Evolutionary conservation across 2,888 invertebrate species (phyloP).

Genomic region (Cabera pusaria): DNA sequence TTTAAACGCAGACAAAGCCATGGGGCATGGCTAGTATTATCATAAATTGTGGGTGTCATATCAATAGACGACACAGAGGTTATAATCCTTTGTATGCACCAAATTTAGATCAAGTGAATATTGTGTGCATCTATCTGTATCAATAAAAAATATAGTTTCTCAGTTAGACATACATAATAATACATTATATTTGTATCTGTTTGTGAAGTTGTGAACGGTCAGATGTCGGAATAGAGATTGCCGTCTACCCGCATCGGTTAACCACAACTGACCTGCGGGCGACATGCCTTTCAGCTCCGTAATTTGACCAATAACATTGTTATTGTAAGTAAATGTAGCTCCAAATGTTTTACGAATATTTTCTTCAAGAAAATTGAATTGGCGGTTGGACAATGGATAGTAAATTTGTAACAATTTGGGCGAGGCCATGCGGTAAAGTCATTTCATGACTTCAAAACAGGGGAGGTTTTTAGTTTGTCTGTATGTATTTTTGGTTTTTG

Average conservation of each 20-base stretch:
- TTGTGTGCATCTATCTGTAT: too few species aligned
- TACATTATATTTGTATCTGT: slow-evolving; percentile 14
- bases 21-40: too few species aligned
- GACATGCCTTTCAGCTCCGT: slow-evolving; percentile 49
- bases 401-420: not conserved
- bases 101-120: too few species aligned
- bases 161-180: too few species aligned
- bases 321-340: slow-evolving; percentile 35
- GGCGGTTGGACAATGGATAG: not conserved
- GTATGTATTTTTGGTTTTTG: too few species aligned
- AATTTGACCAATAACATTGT: slow-evolving; percentile 51
- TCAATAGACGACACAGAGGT: too few species aligned
- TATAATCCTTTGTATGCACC: too few species aligned
- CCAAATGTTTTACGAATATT: slow-evolving; percentile 8
- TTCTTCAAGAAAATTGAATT: slow-evolving; percentile 15
- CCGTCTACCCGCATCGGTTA: slow-evolving; percentile 66
- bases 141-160: too few species aligned
- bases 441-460: too few species aligned
- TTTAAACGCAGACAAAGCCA: too few species aligned
- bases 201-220: slow-evolving; percentile 36
- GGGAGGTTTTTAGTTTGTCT: too few species aligned
- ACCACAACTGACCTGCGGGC: slow-evolving; percentile 59
- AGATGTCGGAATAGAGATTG: slow-evolving; percentile 46
- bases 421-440: slow-evolving; percentile 3
- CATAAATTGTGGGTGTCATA: too few species aligned